Base-by-base conservation (phyloP, 1,140 invertebrate genomes). In the Stenopsyche tienmushanensis region DNA sequence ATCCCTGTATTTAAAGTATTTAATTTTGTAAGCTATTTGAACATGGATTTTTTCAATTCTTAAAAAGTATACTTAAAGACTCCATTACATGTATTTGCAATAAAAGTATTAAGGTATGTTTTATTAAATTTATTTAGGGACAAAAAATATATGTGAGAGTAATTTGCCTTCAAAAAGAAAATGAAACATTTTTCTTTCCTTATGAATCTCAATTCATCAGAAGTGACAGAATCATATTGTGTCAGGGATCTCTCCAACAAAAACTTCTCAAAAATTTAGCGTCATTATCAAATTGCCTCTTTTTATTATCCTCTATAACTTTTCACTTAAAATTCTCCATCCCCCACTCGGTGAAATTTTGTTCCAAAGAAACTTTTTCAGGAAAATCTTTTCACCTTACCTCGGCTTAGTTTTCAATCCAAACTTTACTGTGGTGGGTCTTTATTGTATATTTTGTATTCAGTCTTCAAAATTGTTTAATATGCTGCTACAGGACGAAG, bases 221-320 rank as follows among this genome's bases (percentile, higher is more conserved):
- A n/a, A n/a, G n/a, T n/a, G n/a, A n/a, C n/a, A n/a, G n/a, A n/a
- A n/a, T n/a, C n/a, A n/a, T n/a, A n/a, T n/a, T n/a, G n/a, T n/a
- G n/a, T n/a, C n/a, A n/a, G n/a, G n/a, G n/a, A n/a, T n/a, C n/a
- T n/a, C n/a, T n/a, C n/a, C n/a, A n/a, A n/a, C n/a, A n/a, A n/a
- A n/a, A n/a, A n/a, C n/a, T n/a, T n/a, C n/a, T n/a, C n/a, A n/a
- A n/a, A 34, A 34, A 34, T 34, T 34, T 34, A 8, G 5, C 44
- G 44, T 18, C 44, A 47, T 47, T 47, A 47, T 47, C 44, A 47
- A 47, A 47, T 47, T 47, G 44, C 44, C 17, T 13, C 10, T 47
- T 47, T 47, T 47, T 47, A 15, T 13, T 20, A 18, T 15, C 17
- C 18, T 47, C 18, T 8, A 20, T 8, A 47, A 47, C 44, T 47